Evolutionary conservation across 2,888 invertebrate species (phyloP).

Genomic region (Caenorhabditis sp.): DNA sequence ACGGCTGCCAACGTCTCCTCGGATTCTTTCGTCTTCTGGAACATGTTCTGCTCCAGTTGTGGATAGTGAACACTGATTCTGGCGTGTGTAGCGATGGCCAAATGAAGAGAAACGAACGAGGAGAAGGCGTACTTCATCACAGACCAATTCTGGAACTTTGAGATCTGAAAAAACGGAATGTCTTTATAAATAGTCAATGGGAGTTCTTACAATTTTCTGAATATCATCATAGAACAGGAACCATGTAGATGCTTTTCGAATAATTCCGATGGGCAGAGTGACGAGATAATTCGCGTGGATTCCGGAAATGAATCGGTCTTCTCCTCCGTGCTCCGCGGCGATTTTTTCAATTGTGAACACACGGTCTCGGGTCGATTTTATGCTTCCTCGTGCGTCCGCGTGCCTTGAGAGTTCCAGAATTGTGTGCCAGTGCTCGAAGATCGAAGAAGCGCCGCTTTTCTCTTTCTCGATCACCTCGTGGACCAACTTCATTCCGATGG

Average conservation of each 20-base stretch:
- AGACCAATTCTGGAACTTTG: slow-evolving; percentile 58
- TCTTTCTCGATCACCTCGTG: slow-evolving; percentile 59
- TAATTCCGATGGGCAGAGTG: slow-evolving; percentile 54
- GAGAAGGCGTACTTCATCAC: slow-evolving; percentile 60
- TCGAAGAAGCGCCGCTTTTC: slow-evolving; percentile 47
- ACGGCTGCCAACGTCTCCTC: slow-evolving; percentile 49
- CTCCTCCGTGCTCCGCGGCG: slow-evolving; percentile 54
- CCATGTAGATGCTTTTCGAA: slow-evolving; percentile 49
- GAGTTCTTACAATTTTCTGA: slow-evolving; percentile 44
- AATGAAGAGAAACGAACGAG: slow-evolving; percentile 63
- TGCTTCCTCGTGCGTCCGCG: slow-evolving; percentile 55
- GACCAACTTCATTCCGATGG: slow-evolving; percentile 35
- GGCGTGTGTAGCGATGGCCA: slow-evolving; percentile 65
- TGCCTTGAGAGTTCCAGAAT: slow-evolving; percentile 65
- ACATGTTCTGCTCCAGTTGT: slow-evolving; percentile 55
- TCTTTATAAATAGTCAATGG: too few relatives aligned
- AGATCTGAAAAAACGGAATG: slow-evolving; percentile 45
- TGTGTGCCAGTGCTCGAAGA: slow-evolving; percentile 67
- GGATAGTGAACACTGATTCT: slow-evolving; percentile 59
- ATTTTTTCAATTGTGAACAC: slow-evolving; percentile 50
- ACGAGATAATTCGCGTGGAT: slow-evolving; percentile 67
- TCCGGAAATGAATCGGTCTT: slow-evolving; percentile 64
- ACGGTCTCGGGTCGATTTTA: slow-evolving; percentile 36
- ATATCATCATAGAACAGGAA: slow-evolving; percentile 63
- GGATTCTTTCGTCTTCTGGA: slow-evolving; percentile 47